phyloP scores from a whole-genome alignment of 2,888 invertebrate species.

The Hirtodrosophila cameraria region DNA sequence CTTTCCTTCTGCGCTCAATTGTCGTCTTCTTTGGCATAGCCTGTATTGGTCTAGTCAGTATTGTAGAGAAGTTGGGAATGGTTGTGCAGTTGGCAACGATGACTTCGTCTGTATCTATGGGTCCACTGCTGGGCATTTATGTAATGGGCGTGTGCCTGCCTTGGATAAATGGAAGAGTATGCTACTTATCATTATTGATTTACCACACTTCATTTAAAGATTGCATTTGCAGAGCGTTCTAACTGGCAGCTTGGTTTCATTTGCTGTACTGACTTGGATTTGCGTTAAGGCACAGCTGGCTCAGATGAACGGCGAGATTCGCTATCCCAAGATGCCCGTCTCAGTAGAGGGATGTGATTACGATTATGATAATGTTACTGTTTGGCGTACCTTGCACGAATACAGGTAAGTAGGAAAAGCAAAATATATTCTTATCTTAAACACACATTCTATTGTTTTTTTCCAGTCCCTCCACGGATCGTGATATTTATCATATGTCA shows the following conservation, averaged over 20 bases:
- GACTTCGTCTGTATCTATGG: slow-evolving; percentile 87
- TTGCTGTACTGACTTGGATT: slow-evolving; percentile 88
- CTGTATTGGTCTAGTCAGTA: slow-evolving; percentile 87
- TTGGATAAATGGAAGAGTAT: slow-evolving; percentile 87
- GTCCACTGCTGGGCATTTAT: slow-evolving; percentile 89
- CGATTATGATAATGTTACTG: slow-evolving; percentile 74
- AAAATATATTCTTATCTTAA: not conserved
- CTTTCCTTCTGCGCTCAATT: slow-evolving; percentile 87
- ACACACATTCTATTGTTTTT: not conserved
- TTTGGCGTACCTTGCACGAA: slow-evolving; percentile 56
- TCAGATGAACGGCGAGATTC: slow-evolving; percentile 87
- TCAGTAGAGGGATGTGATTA: slow-evolving; percentile 85
- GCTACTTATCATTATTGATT: not conserved
- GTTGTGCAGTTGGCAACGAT: slow-evolving; percentile 87
- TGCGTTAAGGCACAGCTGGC: slow-evolving; percentile 89
- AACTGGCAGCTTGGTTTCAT: slow-evolving; percentile 87
- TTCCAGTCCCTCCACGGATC: slow-evolving; percentile 69
- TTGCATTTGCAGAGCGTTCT: slow-evolving; percentile 87
- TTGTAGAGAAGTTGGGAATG: slow-evolving; percentile 90
- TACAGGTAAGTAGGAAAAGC: slow-evolving; percentile 63
- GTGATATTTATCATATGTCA: slow-evolving; percentile 86
- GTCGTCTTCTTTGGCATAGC: slow-evolving; percentile 88
- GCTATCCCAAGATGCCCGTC: slow-evolving; percentile 86
- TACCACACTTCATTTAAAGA: not conserved
- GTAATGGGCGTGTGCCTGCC: slow-evolving; percentile 88